Evolutionary conservation across 1,140 invertebrate genomes (phyloP).

Genomic region (Bicyclus anynana): DNA sequence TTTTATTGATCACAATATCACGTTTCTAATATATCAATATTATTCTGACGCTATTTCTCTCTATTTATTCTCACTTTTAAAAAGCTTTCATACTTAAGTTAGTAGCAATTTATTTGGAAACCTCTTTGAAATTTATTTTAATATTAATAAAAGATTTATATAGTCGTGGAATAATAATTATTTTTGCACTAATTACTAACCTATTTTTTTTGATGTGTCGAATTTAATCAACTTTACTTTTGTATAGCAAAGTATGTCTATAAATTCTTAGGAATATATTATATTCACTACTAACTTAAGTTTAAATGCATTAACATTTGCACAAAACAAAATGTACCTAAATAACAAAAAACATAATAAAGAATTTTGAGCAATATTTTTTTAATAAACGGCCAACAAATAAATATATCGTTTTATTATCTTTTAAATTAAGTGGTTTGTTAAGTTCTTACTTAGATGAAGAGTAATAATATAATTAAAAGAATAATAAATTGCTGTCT

Average conservation of each 20-base stretch:
- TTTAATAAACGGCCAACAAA: background rate
- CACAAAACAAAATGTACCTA: background rate
- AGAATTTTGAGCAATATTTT: conserved; percentile 6
- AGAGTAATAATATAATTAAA: background rate
- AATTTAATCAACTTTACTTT: too few species aligned
- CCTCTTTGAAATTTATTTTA: too few species aligned
- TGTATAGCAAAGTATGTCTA: too few species aligned
- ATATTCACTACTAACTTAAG: background rate
- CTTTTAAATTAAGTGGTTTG: background rate
- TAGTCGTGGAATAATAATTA: too few species aligned
- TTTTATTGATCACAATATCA: conserved; percentile 21
- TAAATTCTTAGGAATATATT: too few species aligned
- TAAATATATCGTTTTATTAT: background rate
- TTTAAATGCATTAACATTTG: background rate
- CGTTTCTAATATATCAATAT: conserved; percentile 10
- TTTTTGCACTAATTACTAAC: too few species aligned
- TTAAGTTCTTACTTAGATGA: background rate
- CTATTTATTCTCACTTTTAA: background rate
- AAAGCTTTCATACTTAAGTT: background rate
- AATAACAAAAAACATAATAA: background rate
- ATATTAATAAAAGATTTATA: too few species aligned
- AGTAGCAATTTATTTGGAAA: background rate
- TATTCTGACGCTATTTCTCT: background rate
- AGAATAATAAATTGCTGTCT: too few species aligned
- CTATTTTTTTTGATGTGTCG: too few species aligned